Evolutionary conservation across 2,113 vertebrate species (phyloP).

Genomic region (Siniperca chuatsi): DNA sequence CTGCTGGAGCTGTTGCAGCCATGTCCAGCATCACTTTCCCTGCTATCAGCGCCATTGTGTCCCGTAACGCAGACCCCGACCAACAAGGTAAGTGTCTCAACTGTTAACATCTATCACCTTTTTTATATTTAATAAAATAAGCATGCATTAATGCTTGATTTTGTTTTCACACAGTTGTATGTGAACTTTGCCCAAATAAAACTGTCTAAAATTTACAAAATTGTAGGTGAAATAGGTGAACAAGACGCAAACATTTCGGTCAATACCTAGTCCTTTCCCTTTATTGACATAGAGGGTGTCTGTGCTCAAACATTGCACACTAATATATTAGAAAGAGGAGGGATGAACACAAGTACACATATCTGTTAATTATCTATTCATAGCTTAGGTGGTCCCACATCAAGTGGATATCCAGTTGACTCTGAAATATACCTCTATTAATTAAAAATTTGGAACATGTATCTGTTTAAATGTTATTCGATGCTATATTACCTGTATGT

Average conservation of each 20-base stretch:
- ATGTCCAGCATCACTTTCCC: conserved; percentile 95
- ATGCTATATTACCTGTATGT: no score
- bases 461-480: no score
- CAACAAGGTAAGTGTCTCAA: conserved; percentile 84
- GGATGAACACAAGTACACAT: not conserved
- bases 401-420: not conserved
- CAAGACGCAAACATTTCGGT: not conserved
- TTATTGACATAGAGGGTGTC: not conserved
- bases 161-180: not conserved
- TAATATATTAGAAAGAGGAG: not conserved
- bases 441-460: no score
- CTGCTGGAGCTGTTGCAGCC: conserved; percentile 91
- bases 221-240: not conserved
- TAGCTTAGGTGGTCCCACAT: not conserved
- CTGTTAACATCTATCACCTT: not conserved
- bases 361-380: not conserved
- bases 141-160: not conserved
- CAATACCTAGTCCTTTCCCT: no score
- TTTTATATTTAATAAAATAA: not conserved
- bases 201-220: not conserved
- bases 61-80: conserved; percentile 91
- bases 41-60: conserved; percentile 91
- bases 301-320: not conserved
- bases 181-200: not conserved
- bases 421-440: not conserved